Evolutionary conservation across 2,797 vertebrate species (phyloP), one percentile per base, ranked within the genome.

Genomic region (Tiaroga cobitis): DNA sequence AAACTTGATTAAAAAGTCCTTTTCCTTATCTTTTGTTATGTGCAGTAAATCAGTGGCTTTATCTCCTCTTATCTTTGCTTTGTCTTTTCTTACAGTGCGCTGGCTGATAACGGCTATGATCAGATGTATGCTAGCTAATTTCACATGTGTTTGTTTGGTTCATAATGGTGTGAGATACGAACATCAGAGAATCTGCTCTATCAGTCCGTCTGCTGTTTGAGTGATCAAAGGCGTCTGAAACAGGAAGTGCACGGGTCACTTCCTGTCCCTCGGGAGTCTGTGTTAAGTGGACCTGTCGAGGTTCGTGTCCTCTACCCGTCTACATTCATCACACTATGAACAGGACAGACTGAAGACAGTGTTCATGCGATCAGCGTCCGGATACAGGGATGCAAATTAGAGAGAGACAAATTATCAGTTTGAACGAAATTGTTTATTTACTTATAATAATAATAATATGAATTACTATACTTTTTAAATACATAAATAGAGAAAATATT

Each of bases 101-200:
- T 49, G 29, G 11, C 11, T 8, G 65, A 81, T 49, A 54, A n/a
- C 4, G 11, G 4, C 46, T 54, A 6, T 4, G 43, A 46, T 51
- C 21, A 67, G 9, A 68, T 9, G 3, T 3, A 34, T 18, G 18
- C 5, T 19, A 68, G 78, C 43, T 34, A 6, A n/a, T 37, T 68
- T 51, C 46, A 65, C 32, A 68, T 9, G 41, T 16, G 63, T 29
- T 63, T 68, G 61, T 67, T 49, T 69, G 65, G 3, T 9, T 81
- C 6, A 21, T 63, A 63, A 63, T 1, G 61, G 26, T 29, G 61
- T 29, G 61, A 49, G 46, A 63, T 63, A 63, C 74, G 78, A 80
- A 82, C 63, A 87, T 85, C 81, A 85, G 82, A 85, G 70, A 67
- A n/a, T 32, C 85, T 86, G 54, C 76, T 65, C 32, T 79, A 46